These are phyloP conservation scores for Tachina grossa DNA, from an alignment of 2,888 invertebrate genomes.

Conservation along the genomic window DNA sequence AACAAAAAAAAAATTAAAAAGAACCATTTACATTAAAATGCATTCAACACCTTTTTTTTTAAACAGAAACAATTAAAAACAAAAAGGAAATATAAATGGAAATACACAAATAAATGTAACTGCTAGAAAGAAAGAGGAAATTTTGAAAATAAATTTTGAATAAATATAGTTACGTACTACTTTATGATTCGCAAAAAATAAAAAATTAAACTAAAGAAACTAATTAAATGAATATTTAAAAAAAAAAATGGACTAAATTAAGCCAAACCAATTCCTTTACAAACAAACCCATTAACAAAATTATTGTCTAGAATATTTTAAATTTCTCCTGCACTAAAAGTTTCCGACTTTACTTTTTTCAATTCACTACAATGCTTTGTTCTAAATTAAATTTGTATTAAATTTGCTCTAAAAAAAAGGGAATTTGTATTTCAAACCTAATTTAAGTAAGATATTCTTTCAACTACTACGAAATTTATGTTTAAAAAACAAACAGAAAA, in stretches of 20 bases:
- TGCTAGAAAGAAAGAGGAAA: conserved; percentile 66
- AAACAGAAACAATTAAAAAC: conserved; percentile 34
- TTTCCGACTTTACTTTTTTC: not conserved
- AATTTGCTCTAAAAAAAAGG: conserved; percentile 37
- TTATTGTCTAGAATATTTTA: conserved; percentile 39
- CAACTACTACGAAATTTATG: conserved; percentile 7
- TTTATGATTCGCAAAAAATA: conserved; percentile 73
- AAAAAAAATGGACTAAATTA: conserved; percentile 4
- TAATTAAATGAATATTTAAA: not conserved
- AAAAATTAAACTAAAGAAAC: conserved; percentile 45
- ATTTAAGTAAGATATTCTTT: not conserved
- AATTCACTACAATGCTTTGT: not conserved
- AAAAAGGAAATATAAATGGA: conserved; percentile 49
- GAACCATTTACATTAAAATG: conserved; percentile 53
- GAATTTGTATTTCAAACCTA: not conserved
- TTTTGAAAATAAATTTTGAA: conserved; percentile 68
- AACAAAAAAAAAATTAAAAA: conserved; percentile 42
- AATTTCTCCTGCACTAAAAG: conserved; percentile 1
- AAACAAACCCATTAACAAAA: conserved; percentile 4
- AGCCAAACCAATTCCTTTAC: conserved; percentile 37
- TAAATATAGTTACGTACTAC: conserved; percentile 67
- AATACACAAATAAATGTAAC: conserved; percentile 61
- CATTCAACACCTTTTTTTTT: conserved; percentile 38
- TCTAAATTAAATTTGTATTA: conserved; percentile 13
- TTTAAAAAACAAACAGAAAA: not conserved